Percentiles rank a stretch among this genome's conserved stretches.
phyloP scores from a whole-genome alignment of 2,797 vertebrate species.

The Malurus splendens region DNA sequence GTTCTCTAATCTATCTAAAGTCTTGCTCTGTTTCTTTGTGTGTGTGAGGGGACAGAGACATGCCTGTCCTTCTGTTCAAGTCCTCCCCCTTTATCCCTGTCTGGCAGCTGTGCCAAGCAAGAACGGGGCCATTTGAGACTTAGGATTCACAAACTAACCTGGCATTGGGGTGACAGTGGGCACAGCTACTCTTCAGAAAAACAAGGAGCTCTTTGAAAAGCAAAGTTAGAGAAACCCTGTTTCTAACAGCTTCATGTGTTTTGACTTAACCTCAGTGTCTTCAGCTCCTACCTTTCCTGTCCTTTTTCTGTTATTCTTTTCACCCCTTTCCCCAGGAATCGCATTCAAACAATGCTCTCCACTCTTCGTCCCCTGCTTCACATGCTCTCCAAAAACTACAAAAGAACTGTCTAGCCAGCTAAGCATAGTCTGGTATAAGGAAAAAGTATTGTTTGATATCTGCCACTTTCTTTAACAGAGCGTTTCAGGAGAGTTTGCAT shows the following conservation, averaged over 20 bases:
- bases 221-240: background rate
- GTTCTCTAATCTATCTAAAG: background rate
- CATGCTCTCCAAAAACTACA: background rate
- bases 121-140: background rate
- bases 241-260: background rate
- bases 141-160: background rate
- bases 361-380: background rate
- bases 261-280: background rate
- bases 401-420: background rate
- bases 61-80: background rate
- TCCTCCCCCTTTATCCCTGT: background rate
- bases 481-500: background rate
- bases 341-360: background rate
- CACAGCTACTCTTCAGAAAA: background rate
- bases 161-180: background rate
- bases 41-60: background rate
- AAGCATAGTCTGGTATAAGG: background rate
- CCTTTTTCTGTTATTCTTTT: background rate
- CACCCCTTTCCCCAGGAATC: background rate
- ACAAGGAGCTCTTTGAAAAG: background rate
- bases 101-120: background rate
- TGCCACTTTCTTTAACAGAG: background rate
- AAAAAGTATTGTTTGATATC: background rate
- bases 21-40: background rate
- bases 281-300: background rate